These are phyloP conservation scores for Tragopan temminckii DNA, from an alignment of 2,797 vertebrate species.

Conservation along the genomic window DNA sequence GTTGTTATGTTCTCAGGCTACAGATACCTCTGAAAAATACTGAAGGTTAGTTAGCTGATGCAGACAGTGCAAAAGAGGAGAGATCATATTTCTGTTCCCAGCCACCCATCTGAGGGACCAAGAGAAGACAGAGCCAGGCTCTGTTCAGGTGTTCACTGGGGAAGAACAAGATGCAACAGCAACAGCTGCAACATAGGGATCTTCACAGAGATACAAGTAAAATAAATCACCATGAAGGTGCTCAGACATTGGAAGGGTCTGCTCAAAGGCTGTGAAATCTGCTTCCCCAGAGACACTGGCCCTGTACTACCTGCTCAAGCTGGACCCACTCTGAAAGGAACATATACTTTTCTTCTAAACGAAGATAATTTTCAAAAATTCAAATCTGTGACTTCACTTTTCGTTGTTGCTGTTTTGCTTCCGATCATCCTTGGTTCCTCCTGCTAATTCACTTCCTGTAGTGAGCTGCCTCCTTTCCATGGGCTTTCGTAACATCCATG, in stretches of 20 bases:
- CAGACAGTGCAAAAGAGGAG: background rate
- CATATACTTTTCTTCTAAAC: background rate
- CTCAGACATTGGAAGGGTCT: background rate
- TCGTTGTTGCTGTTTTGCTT: background rate
- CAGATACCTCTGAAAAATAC: background rate
- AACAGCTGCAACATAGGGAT: background rate
- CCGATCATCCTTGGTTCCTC: background rate
- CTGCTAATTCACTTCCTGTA: background rate
- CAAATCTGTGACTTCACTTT: background rate
- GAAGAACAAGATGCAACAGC: background rate
- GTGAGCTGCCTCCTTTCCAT: background rate
- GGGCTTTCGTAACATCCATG: background rate
- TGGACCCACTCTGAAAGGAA: accelerated
- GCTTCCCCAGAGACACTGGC: accelerated
- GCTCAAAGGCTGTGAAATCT: background rate
- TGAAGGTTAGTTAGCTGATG: background rate
- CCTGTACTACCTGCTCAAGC: background rate
- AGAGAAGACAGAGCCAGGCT: background rate
- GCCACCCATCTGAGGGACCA: background rate
- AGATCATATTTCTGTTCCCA: background rate
- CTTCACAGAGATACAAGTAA: background rate
- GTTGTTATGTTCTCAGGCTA: background rate
- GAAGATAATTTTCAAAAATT: background rate
- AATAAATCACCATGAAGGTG: background rate
- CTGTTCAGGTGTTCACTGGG: background rate